Evolutionary conservation across 2,888 invertebrate genomes (phyloP), one percentile per base, ranked within the genome.

Genomic region (Drosophila birchii): DNA sequence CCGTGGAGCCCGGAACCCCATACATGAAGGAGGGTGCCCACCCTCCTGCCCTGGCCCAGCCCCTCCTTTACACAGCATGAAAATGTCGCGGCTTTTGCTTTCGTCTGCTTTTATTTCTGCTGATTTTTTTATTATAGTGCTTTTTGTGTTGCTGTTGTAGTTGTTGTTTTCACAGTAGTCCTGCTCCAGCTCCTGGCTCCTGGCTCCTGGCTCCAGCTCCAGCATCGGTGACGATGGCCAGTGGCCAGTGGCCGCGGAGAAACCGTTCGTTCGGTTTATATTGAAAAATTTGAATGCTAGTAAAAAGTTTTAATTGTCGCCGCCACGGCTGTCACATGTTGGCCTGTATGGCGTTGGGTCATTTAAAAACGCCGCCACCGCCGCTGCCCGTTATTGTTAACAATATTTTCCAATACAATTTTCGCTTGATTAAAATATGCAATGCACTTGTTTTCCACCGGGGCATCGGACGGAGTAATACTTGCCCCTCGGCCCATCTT

Each of bases 221-320:
- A 12, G 47, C 47, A 6, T 16, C 34, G 20, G 51, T 34, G 51
- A 14, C 34, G 20, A 34, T 34, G 34, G 20, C 20, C 34, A 6
- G 23, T 53, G 36, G 51, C 44, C 56, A 49, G 20, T 69, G 47
- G 68, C 70, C 64, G 56, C 45, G 39, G 39, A 67, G 70, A 38
- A 67, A 5, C 44, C 81, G 68, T 79, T 80, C 81, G 68, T 79
- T 80, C 84, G 79, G 71, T 73, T 73, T 84, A 86, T 88, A 88
- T 84, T 84, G 84, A 84, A 84, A 84, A 88, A 86, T 88, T 88
- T 84, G 88, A 88, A 88, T 83, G 88, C 88, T 88, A 83, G 84
- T 88, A 86, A 88, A 84, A 84, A 84, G 84, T 86, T 84, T 84
- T 84, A 88, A 84, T 88, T 84, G 84, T 84, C 88, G 80, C 80